Percentiles rank a stretch among this genome's conserved stretches.
Conservation (phyloP, 2,888 invertebrate genomes). For the Nephrotoma appendiculata region DNA sequence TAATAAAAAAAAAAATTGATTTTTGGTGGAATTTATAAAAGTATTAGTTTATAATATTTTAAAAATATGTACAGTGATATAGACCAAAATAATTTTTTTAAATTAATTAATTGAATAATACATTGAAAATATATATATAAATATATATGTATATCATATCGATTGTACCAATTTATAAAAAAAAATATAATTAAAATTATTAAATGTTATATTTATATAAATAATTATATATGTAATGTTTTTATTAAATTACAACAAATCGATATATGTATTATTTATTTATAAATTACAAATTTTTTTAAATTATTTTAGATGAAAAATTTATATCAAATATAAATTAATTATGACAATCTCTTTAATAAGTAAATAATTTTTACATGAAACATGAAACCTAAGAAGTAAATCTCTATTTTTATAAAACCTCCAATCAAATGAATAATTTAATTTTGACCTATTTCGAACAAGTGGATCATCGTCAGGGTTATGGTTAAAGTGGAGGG, state of each 20-base stretch:
- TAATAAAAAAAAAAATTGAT: background rate
- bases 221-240: background rate
- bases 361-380: background rate
- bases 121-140: background rate
- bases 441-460: background rate
- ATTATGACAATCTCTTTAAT: background rate
- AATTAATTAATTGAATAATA: background rate
- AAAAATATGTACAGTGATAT: background rate
- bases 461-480: background rate
- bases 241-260: background rate
- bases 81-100: background rate
- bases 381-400: background rate
- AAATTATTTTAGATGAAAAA: background rate
- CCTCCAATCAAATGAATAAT: background rate
- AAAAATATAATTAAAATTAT: background rate
- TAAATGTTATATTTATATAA: background rate
- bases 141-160: background rate
- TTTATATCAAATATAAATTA: background rate
- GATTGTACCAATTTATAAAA: background rate
- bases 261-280: background rate
- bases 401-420: background rate
- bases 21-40: slow-evolving; percentile 1
- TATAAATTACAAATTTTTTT: background rate
- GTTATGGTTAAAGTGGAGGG: background rate
- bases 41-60: background rate